Conservation (phyloP, 2,888 invertebrate species). For the Trilocha varians region DNA sequence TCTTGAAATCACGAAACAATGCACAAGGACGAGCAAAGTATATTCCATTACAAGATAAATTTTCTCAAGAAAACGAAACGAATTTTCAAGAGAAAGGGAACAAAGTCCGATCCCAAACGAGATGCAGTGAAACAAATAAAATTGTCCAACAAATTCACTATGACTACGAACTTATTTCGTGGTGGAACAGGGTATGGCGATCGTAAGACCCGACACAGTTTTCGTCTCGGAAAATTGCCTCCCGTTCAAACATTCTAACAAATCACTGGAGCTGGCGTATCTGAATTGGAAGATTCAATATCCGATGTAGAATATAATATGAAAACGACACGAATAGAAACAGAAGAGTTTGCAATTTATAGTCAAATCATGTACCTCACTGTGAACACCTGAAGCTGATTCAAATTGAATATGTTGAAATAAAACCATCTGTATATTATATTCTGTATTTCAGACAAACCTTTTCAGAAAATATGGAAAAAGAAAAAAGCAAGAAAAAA, state of each 20-base stretch:
- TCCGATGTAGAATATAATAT: slow-evolving; percentile 6
- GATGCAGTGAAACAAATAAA: not conserved
- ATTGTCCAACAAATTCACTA: slow-evolving; percentile 1
- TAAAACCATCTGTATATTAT: not conserved
- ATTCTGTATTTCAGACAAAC: not conserved
- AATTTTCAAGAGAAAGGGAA: not conserved
- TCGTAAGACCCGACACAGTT: not conserved
- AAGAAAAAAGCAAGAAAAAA: no score
- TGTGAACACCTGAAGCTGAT: slow-evolving; percentile 1
- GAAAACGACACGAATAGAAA: slow-evolving; percentile 16
- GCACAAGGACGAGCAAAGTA: not conserved
- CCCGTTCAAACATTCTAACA: slow-evolving; percentile 1
- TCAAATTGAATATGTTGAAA: not conserved
- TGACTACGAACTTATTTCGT: not conserved
- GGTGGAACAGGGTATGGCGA: not conserved
- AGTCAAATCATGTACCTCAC: slow-evolving; percentile 9
- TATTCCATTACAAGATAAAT: not conserved
- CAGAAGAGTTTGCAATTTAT: slow-evolving; percentile 15
- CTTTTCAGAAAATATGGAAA: no score
- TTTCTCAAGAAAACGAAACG: not conserved
- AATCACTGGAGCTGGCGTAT: slow-evolving; percentile 3
- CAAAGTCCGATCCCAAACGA: not conserved
- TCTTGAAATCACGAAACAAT: no score
- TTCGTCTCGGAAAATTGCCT: slow-evolving; percentile 1
- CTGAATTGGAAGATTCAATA: slow-evolving; percentile 14